Evolutionary conservation across 2,113 vertebrate genomes (phyloP).

Genomic region (Poecile atricapillus): DNA sequence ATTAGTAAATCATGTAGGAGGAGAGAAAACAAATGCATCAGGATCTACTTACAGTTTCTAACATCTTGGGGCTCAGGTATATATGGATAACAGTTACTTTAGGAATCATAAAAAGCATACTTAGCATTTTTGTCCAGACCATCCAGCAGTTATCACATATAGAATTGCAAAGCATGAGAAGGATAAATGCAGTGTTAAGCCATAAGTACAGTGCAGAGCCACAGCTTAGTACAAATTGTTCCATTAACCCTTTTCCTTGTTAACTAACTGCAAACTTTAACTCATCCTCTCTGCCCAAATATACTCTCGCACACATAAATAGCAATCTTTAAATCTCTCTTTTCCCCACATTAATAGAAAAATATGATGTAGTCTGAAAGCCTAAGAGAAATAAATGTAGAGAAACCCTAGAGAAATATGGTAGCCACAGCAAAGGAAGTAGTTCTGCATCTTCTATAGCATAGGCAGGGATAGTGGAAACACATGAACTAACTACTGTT

Average conservation of each 20-base stretch:
- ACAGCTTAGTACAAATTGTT: neutral
- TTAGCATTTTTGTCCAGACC: neutral
- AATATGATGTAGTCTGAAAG: neutral
- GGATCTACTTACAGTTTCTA: neutral
- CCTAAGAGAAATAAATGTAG: neutral
- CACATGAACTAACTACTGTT: fast-evolving
- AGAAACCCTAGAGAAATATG: neutral
- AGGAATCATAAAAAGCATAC: neutral
- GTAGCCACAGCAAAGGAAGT: neutral
- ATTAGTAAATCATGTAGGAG: neutral
- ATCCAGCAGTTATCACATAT: neutral
- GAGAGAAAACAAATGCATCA: neutral
- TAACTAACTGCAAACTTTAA: neutral
- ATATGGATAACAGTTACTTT: neutral
- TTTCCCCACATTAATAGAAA: neutral
- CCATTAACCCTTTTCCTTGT: neutral
- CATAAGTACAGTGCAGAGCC: neutral
- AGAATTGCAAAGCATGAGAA: neutral
- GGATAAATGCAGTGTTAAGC: neutral
- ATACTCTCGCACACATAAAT: neutral
- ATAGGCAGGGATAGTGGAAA: neutral
- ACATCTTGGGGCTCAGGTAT: neutral
- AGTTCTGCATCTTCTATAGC: neutral
- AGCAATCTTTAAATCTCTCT: neutral
- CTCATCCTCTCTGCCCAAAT: neutral